phyloP scores from a whole-genome alignment of 2,113 vertebrate genomes.

The Anolis carolinensis region DNA sequence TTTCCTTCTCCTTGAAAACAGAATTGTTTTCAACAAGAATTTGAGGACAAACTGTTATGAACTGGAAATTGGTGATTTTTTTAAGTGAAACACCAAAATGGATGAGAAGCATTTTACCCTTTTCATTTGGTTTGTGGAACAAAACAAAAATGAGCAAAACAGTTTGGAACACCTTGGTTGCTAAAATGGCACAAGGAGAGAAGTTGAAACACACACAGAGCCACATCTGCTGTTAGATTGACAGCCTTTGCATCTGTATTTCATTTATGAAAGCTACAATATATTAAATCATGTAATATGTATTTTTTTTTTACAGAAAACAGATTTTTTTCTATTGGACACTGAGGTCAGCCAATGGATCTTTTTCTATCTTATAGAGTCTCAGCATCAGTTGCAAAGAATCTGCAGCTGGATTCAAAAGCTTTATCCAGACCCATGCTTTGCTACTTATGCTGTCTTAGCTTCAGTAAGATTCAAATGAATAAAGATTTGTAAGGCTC shows the following conservation, averaged over 20 bases:
- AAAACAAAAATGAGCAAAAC: not conserved
- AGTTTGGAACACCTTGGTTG: no score
- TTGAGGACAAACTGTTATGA: not conserved
- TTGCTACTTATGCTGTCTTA: not conserved
- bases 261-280: no score
- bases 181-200: no score
- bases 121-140: not conserved
- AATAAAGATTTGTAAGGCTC: not conserved
- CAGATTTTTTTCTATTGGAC: constrained; percentile 55
- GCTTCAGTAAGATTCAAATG: not conserved
- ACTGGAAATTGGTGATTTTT: not conserved
- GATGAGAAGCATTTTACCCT: no score
- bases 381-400: constrained; percentile 55
- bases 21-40: not conserved
- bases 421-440: not conserved
- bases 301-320: constrained; percentile 27
- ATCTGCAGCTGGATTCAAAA: constrained; percentile 25
- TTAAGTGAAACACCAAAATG: not conserved
- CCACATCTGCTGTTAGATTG: no score
- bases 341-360: constrained; percentile 3
- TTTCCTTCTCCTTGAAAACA: not conserved
- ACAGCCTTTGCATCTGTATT: not conserved
- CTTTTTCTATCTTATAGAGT: constrained; percentile 35
- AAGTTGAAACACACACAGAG: not conserved
- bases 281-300: not conserved